phyloP scores from a whole-genome alignment of 2,888 invertebrate genomes.

The Philereme transversata region DNA sequence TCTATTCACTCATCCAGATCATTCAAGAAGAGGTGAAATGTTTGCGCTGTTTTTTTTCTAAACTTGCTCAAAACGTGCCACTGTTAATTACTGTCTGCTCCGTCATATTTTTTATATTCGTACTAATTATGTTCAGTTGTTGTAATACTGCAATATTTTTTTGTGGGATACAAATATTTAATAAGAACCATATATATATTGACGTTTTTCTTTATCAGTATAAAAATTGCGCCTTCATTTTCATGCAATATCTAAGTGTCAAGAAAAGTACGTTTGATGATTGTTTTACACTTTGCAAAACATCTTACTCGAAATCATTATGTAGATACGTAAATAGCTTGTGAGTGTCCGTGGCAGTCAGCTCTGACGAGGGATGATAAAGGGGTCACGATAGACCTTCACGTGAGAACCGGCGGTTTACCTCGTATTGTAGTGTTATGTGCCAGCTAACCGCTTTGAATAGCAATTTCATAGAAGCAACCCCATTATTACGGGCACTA shows the following conservation, averaged over 20 bases:
- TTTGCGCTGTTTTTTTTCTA: conserved; percentile 25
- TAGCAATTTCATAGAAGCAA: conserved; percentile 69
- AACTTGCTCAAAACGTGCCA: conserved; percentile 31
- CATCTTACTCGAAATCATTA: background rate
- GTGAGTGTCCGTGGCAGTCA: conserved; percentile 51
- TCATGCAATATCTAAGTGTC: too few species aligned
- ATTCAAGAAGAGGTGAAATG: conserved; percentile 52
- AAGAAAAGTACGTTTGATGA: too few species aligned
- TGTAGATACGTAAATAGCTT: conserved; percentile 42
- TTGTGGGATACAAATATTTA: too few species aligned
- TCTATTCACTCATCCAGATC: conserved; percentile 56
- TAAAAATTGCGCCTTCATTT: too few species aligned
- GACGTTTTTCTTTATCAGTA: too few species aligned
- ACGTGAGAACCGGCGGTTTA: conserved; percentile 66
- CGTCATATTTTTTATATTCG: too few species aligned
- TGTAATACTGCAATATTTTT: too few species aligned
- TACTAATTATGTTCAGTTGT: too few species aligned
- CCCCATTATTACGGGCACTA: conserved; percentile 71
- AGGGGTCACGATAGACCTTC: conserved; percentile 63
- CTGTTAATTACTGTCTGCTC: too few species aligned
- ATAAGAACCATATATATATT: too few species aligned
- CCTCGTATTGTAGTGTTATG: conserved; percentile 64
- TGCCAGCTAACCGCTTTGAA: conserved; percentile 64
- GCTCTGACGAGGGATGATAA: conserved; percentile 63
- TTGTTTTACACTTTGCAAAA: background rate